Percentiles rank a stretch among this genome's conserved stretches.
phyloP scores from a whole-genome alignment of 2,797 vertebrate genomes.

The Streptopelia turtur region DNA sequence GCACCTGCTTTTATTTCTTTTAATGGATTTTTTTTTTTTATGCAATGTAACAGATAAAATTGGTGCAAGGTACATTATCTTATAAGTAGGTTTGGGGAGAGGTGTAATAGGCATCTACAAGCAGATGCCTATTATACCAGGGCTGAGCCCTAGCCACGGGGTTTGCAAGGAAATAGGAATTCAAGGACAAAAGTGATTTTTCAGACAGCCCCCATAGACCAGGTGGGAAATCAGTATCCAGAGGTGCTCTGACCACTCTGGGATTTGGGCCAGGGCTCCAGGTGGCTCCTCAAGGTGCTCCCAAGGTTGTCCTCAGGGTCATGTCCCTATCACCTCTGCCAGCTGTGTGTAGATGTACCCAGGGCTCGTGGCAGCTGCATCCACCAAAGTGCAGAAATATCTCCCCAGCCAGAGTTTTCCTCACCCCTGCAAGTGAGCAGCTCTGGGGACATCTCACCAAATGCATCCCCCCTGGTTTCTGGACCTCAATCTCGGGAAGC shows the following conservation, averaged over 20 bases:
- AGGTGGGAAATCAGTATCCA: neutral
- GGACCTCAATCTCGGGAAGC: fast-evolving
- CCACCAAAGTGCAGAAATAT: neutral
- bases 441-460: neutral
- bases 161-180: slow-evolving; percentile 49
- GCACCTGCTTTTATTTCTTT: slow-evolving; percentile 78
- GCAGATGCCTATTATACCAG: slow-evolving; percentile 12
- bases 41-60: slow-evolving; percentile 68
- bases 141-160: slow-evolving; percentile 1
- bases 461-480: neutral
- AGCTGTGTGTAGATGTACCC: neutral
- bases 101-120: slow-evolving; percentile 18
- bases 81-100: slow-evolving; percentile 56
- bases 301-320: neutral
- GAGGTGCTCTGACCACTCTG: neutral
- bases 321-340: neutral
- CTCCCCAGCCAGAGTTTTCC: neutral
- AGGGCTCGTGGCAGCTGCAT: neutral
- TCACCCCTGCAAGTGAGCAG: neutral
- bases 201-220: neutral
- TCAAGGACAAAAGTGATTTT: slow-evolving; percentile 58
- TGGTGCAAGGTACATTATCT: slow-evolving; percentile 58
- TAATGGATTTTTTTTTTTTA: slow-evolving; percentile 74
- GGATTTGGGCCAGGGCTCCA: neutral
- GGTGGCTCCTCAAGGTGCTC: neutral